Percentiles rank a stretch among this genome's conserved stretches.
These are phyloP conservation scores for Drosophila birchii DNA, from an alignment of 2,888 invertebrate genomes.

Conservation along the genomic window DNA sequence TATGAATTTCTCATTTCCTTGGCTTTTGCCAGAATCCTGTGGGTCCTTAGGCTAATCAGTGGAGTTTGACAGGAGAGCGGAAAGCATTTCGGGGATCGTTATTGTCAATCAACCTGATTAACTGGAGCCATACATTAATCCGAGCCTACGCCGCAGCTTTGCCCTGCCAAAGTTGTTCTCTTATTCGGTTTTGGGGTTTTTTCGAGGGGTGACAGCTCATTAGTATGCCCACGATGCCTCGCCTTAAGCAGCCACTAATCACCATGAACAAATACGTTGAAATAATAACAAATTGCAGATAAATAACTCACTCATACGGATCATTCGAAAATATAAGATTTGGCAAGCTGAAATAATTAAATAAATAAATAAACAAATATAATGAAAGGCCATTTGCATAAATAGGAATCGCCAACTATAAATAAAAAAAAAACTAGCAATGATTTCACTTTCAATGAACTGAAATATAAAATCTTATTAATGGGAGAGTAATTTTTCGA, in stretches of 20 bases:
- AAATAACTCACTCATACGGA: constrained; percentile 19
- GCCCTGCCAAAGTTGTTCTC: constrained; percentile 8
- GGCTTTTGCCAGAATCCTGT: constrained; percentile 9
- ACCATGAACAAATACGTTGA: constrained; percentile 23
- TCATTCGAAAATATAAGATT: constrained; percentile 7
- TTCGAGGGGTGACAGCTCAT: constrained; percentile 9
- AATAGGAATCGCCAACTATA: background rate
- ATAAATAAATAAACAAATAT: constrained; percentile 23
- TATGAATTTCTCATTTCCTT: constrained; percentile 60
- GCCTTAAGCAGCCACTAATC: constrained; percentile 30
- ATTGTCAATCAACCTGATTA: constrained; percentile 34
- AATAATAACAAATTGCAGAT: constrained; percentile 17
- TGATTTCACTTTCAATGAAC: background rate
- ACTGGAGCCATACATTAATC: constrained; percentile 4
- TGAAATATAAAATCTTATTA: background rate
- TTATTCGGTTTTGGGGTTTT: background rate
- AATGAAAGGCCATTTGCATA: constrained; percentile 9
- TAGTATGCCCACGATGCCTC: constrained; percentile 23
- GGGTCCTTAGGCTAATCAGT: constrained; percentile 42
- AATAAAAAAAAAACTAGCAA: constrained; percentile 5
- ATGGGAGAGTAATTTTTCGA: background rate
- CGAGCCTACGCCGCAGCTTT: constrained; percentile 1
- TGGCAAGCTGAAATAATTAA: constrained; percentile 1
- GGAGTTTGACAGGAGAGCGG: constrained; percentile 8
- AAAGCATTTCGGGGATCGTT: constrained; percentile 16